A percentile compares a stretch with the other conserved stretches of the same genome.
phyloP scores from a whole-genome alignment of 2,113 vertebrate genomes.

The Clarias macrocephalus region DNA sequence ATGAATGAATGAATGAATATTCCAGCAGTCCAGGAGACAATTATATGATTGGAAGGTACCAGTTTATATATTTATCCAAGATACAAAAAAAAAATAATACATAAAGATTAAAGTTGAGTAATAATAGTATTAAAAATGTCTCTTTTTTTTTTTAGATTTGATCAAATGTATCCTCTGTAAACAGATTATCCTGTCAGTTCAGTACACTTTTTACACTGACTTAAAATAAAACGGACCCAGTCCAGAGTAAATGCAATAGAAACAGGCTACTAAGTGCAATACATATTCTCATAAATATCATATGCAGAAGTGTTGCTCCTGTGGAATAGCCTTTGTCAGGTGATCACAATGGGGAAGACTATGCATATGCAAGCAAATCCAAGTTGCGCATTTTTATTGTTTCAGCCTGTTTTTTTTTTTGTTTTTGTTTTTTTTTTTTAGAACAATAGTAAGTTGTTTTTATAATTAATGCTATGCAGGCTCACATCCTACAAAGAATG shows the following conservation, averaged over 20 bases:
- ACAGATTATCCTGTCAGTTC: neutral
- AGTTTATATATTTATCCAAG: slow-evolving; percentile 1
- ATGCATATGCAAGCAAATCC: neutral
- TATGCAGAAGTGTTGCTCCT: neutral
- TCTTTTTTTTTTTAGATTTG: neutral
- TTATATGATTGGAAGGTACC: neutral
- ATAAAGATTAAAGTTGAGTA: neutral
- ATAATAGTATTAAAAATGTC: neutral
- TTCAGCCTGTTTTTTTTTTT: too few relatives aligned
- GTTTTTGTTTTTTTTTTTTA: neutral
- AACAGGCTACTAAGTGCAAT: neutral
- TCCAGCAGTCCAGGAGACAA: neutral
- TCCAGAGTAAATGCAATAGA: neutral
- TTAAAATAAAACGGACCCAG: neutral
- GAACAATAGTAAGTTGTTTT: slow-evolving; percentile 10
- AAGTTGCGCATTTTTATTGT: neutral
- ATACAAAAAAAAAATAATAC: too few relatives aligned
- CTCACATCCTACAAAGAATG: neutral
- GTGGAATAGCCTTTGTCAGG: neutral
- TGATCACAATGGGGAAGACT: neutral
- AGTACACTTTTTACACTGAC: neutral
- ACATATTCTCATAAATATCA: slow-evolving; percentile 12
- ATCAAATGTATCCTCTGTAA: neutral
- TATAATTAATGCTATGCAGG: neutral
- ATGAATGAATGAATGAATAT: neutral